These are phyloP conservation scores for Luffia ferchaultella DNA, from an alignment of 2,888 invertebrate species.

Conservation along the genomic window DNA sequence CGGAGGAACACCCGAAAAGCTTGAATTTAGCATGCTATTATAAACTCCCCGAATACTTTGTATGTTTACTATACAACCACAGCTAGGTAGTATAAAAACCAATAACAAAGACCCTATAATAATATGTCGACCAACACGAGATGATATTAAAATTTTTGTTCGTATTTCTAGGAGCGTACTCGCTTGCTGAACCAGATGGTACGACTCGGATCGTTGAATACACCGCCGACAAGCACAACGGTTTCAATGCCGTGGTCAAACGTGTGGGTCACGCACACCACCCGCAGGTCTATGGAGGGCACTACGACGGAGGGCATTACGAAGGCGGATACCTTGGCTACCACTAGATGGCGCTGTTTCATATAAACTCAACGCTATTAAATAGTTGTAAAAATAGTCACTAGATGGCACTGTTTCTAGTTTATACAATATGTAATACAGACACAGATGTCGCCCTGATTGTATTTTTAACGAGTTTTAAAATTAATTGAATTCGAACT, in stretches of 20 bases:
- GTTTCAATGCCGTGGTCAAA: constrained; percentile 60
- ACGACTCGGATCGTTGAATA: constrained; percentile 60
- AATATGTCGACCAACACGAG: too few relatives aligned
- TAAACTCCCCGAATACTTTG: too few relatives aligned
- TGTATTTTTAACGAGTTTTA: too few relatives aligned
- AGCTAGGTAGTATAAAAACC: too few relatives aligned
- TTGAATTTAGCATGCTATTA: too few relatives aligned
- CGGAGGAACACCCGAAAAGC: too few relatives aligned
- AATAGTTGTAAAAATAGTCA: constrained; percentile 4
- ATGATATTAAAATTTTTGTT: too few relatives aligned
- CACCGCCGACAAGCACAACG: constrained; percentile 57
- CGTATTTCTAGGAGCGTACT: constrained; percentile 49
- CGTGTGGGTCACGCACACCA: constrained; percentile 54
- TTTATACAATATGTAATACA: constrained; percentile 1
- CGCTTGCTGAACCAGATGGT: constrained; percentile 56
- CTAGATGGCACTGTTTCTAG: constrained; percentile 27
- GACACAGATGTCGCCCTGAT: constrained; percentile 3
- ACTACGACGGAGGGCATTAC: constrained; percentile 36
- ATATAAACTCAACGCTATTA: not conserved
- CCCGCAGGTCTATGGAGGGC: constrained; percentile 43
- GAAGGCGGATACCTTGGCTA: constrained; percentile 37
- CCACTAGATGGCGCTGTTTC: constrained; percentile 41
- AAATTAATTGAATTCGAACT: constrained; percentile 28
- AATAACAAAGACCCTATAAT: too few relatives aligned
- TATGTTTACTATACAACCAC: too few relatives aligned